Percentiles rank a stretch among this genome's conserved stretches.
Conservation (phyloP, 2,113 vertebrate species). For the Mugil cephalus region DNA sequence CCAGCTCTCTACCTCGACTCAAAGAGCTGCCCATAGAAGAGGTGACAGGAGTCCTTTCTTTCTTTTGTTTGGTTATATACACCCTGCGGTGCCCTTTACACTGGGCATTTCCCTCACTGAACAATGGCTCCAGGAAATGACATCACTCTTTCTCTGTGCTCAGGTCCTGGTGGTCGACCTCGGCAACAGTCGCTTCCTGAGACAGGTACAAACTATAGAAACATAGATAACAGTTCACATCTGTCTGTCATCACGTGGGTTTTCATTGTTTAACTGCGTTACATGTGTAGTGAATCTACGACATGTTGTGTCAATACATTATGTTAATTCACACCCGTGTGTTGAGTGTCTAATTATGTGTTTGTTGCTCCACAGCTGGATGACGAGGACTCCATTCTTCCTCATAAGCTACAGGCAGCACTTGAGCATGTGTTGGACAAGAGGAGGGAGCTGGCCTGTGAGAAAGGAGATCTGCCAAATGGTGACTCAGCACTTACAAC, state of each 20-base stretch:
- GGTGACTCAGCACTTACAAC: slow-evolving; percentile 65
- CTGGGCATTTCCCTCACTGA: slow-evolving; percentile 41
- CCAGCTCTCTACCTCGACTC: slow-evolving; percentile 92
- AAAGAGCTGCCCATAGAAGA: slow-evolving; percentile 94
- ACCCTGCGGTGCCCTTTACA: slow-evolving; percentile 19
- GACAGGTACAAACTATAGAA: slow-evolving; percentile 86
- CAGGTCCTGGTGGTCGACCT: slow-evolving; percentile 97
- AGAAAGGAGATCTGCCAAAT: slow-evolving; percentile 86
- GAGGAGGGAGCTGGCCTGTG: slow-evolving; percentile 90
- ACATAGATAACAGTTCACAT: background rate
- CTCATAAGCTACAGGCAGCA: slow-evolving; percentile 94
- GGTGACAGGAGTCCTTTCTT: slow-evolving; percentile 76
- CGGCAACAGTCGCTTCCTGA: slow-evolving; percentile 92
- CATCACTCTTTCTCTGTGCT: slow-evolving; percentile 57
- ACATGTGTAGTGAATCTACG: background rate
- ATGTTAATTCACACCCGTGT: background rate
- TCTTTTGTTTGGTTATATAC: background rate
- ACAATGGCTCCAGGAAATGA: slow-evolving; percentile 78
- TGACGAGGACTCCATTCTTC: slow-evolving; percentile 95
- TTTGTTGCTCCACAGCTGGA: slow-evolving; percentile 87
- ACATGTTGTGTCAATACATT: slow-evolving; percentile 16
- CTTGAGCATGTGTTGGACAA: slow-evolving; percentile 94
- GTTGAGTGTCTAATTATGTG: slow-evolving; percentile 15
- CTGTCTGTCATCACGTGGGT: background rate
- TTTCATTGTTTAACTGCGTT: background rate